phyloP scores from a whole-genome alignment of 2,113 vertebrate genomes.

The Scomber colias region DNA sequence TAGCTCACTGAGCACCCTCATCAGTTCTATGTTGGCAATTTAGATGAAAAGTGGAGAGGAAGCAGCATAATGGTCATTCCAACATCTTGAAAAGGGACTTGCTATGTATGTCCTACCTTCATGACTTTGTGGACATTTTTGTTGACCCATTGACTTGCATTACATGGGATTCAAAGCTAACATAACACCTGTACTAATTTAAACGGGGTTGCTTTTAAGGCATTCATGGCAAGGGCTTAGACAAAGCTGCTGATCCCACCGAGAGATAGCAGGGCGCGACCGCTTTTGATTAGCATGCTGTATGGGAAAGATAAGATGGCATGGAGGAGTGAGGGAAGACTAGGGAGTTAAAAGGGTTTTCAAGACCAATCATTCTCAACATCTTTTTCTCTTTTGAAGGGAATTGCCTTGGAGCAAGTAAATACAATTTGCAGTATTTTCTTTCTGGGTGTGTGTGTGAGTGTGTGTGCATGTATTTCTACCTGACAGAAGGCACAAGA shows the following conservation, averaged over 20 bases:
- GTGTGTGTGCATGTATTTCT: neutral
- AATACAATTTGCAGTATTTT: conserved; percentile 64
- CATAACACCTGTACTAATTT: conserved; percentile 51
- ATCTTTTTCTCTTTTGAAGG: conserved; percentile 54
- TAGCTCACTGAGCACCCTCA: neutral
- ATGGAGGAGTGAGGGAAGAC: conserved; percentile 44
- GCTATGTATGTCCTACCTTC: neutral
- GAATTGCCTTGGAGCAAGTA: conserved; percentile 62
- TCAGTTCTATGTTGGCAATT: neutral
- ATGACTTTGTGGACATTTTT: neutral
- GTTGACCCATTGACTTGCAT: conserved; percentile 14
- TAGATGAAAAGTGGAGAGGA: neutral
- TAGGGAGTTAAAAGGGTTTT: conserved; percentile 64
- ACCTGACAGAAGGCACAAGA: conserved; percentile 28
- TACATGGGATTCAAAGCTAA: conserved; percentile 18
- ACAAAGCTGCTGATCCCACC: conserved; percentile 67
- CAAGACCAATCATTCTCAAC: conserved; percentile 58
- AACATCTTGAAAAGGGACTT: neutral
- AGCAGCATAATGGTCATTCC: neutral
- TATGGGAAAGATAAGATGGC: conserved; percentile 74
- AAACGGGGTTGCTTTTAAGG: conserved; percentile 54
- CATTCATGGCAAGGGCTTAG: conserved; percentile 57
- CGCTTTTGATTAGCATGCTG: conserved; percentile 77
- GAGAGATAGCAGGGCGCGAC: conserved; percentile 50
- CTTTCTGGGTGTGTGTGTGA: conserved; percentile 8